phyloP scores from a whole-genome alignment of 2,797 vertebrate species.

The Chromobotia macracanthus region DNA sequence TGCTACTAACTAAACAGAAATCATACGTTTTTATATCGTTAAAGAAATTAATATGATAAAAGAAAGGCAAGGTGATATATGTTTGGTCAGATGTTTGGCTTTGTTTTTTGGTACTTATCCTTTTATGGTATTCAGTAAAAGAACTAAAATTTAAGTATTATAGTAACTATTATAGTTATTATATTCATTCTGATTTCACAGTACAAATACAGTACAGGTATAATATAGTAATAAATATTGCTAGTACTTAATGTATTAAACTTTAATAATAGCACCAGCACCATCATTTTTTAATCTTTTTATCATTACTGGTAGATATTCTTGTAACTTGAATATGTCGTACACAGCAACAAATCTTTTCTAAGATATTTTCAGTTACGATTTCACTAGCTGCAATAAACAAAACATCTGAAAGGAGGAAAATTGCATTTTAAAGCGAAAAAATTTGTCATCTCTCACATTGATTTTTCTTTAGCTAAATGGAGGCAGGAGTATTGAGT shows the following conservation, averaged over 20 bases:
- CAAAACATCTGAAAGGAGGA: conserved; percentile 73
- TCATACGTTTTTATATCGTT: too few species aligned
- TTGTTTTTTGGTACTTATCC: background rate
- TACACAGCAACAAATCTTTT: conserved; percentile 56
- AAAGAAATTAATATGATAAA: too few species aligned
- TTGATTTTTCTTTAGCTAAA: conserved; percentile 76
- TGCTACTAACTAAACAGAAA: too few species aligned
- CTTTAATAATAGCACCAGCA: too few species aligned
- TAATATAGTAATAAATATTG: too few species aligned
- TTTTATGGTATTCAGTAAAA: background rate
- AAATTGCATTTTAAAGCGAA: conserved; percentile 89
- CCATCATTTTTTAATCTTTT: too few species aligned
- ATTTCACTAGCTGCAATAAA: conserved; percentile 41
- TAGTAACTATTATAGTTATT: too few species aligned
- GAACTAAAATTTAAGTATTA: too few species aligned
- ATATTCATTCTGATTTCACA: too few species aligned
- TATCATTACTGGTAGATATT: background rate
- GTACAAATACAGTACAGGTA: too few species aligned
- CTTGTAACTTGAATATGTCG: background rate
- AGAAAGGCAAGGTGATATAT: too few species aligned
- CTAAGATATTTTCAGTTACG: conserved; percentile 81
- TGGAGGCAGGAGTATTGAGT: conserved; percentile 78
- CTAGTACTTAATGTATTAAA: too few species aligned
- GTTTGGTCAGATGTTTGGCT: background rate
- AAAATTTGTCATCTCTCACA: conserved; percentile 89